These are phyloP conservation scores for Bursaphelenchus mucronatus DNA, from an alignment of 1,140 invertebrate species.

Conservation along the genomic window DNA sequence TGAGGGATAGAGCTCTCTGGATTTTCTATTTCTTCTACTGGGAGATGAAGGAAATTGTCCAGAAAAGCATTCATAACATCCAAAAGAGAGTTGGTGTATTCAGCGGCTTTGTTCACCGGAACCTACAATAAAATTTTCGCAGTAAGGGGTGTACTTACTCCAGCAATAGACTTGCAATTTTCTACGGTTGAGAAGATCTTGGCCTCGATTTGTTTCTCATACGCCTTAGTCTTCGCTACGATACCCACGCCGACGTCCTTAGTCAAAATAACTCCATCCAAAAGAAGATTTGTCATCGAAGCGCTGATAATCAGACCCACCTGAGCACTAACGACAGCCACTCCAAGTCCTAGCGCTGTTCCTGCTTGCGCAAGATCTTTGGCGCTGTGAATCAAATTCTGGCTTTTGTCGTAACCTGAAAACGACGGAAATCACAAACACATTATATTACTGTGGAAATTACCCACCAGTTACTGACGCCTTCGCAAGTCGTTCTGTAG, in stretches of 20 bases:
- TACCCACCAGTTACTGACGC: slow-evolving; percentile 4
- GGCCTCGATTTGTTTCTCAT: background rate
- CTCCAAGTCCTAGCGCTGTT: background rate
- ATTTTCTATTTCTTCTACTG: slow-evolving; percentile 7
- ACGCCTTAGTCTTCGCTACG: background rate
- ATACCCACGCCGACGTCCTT: slow-evolving; percentile 5
- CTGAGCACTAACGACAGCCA: slow-evolving; percentile 12
- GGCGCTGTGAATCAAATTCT: background rate
- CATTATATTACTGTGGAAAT: background rate
- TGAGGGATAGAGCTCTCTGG: background rate
- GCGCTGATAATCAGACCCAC: slow-evolving; percentile 7
- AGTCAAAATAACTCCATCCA: slow-evolving; percentile 18
- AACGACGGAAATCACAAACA: background rate
- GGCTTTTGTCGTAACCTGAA: slow-evolving; percentile 15
- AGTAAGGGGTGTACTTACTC: background rate
- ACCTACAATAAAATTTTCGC: background rate
- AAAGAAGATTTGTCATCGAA: background rate
- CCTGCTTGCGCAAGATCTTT: slow-evolving; percentile 2
- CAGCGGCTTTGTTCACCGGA: slow-evolving; percentile 5
- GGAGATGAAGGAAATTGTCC: slow-evolving; percentile 14
- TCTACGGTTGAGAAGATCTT: slow-evolving; percentile 1
- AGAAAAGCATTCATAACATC: slow-evolving; percentile 12
- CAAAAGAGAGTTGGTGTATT: slow-evolving; percentile 8
- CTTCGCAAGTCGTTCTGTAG: slow-evolving; percentile 12
- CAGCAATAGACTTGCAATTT: background rate